phyloP scores from a whole-genome alignment of 2,888 invertebrate genomes.

The Thyatira batis region DNA sequence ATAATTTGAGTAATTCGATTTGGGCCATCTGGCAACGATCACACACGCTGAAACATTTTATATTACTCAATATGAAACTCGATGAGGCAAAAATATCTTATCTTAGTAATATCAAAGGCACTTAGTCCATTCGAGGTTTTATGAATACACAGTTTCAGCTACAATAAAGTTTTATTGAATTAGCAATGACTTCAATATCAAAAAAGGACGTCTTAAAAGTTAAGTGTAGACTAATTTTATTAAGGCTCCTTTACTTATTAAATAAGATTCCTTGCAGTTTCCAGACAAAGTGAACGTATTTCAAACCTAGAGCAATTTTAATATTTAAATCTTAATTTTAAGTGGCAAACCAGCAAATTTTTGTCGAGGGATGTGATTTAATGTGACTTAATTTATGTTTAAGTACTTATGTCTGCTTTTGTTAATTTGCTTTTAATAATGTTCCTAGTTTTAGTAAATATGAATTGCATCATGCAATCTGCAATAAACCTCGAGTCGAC shows the following conservation, averaged over 20 bases:
- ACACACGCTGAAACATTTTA: conserved; percentile 26
- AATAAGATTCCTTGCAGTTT: neutral
- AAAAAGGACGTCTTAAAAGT: neutral
- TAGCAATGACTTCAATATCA: neutral
- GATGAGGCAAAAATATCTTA: conserved; percentile 13
- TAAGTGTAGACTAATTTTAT: neutral
- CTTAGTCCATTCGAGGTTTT: conserved; percentile 7
- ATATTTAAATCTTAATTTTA: neutral
- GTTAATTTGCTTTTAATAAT: too few relatives aligned
- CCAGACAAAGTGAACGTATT: neutral
- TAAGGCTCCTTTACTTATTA: neutral
- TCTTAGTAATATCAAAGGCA: conserved; percentile 8
- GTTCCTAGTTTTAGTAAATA: too few relatives aligned
- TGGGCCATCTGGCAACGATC: conserved; percentile 35
- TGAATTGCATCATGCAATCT: too few relatives aligned
- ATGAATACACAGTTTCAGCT: neutral
- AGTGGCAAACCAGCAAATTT: neutral
- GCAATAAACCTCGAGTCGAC: too few relatives aligned
- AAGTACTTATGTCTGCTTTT: too few relatives aligned
- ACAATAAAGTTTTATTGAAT: neutral
- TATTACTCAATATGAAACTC: conserved; percentile 27
- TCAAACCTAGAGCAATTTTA: neutral
- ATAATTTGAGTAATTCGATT: conserved; percentile 40
- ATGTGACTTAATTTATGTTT: too few relatives aligned
- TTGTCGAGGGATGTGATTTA: too few relatives aligned